Base-by-base conservation (phyloP, 2,888 invertebrate genomes). In the Heliconius ismenius region DNA sequence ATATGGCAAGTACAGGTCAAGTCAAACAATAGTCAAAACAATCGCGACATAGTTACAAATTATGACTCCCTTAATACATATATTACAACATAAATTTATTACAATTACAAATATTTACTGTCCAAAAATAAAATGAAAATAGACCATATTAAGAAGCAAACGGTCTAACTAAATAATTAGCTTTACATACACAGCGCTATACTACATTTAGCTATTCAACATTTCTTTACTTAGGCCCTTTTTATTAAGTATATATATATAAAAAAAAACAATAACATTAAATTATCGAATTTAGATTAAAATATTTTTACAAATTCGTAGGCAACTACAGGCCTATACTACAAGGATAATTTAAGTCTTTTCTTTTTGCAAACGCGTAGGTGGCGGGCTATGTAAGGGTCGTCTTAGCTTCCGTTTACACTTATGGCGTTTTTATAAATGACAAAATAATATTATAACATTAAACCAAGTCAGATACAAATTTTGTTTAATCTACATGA, bases 1-100 rank as follows among this genome's bases (percentile, higher is more conserved):
- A 49, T 69, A 54, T 70, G 69, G 70, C 70, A 70, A 70, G 58
- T 70, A 70, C 24, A 58, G 15, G 58, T 58, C 13, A 4, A 24
- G 26, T 26, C 26, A 70, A 70, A 70, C 54, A 70, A 32, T 28
- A 69, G 10, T 54, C 21, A 54, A 70, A 11, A 69, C 13, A 54
- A 70, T 15, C 54, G 58, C 28, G 9, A 58, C 70, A 11, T 32
- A 70, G 32, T 32, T n/a, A 70, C 36, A 58, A 58, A 32, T 36
- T 13, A 69, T 28, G n/a, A 21, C 21, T 69, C 26, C 28, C 43
- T 49, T 1, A 49, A 21, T n/a, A 69, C 54, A 54, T 54, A 69
- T 58, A 15, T 54, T 54, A 69, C 69, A 70, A 13, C n/a, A 64
- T 4, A 9, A 28, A 63, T 64, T 24, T 65, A 39, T 39, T 65